Percentiles rank a stretch among this genome's conserved stretches.
phyloP scores from a whole-genome alignment of 2,797 vertebrate genomes.

The Leucoraja ocellata region DNA sequence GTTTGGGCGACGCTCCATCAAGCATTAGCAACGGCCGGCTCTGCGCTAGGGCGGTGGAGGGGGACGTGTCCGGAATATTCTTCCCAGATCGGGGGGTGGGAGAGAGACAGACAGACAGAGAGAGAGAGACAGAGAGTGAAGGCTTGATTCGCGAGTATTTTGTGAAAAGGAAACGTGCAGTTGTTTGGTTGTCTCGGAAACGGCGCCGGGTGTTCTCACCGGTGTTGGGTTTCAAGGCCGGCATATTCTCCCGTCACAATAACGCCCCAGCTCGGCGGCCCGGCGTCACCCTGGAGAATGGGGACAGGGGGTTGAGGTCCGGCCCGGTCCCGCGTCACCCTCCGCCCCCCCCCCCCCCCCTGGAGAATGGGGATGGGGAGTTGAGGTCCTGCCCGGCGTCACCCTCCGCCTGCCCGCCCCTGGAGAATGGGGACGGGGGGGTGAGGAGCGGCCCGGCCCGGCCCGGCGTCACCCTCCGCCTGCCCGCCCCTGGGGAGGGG shows the following conservation, averaged over 20 bases:
- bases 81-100: not conserved
- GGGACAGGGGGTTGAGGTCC: too few relatives aligned
- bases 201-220: not conserved
- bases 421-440: not conserved
- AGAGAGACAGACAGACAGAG: not conserved
- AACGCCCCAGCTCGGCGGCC: too few relatives aligned
- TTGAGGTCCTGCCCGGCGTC: not conserved
- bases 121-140: too few relatives aligned
- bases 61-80: not conserved
- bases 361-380: not conserved
- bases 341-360: too few relatives aligned
- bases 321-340: not conserved
- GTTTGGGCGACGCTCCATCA: conserved; percentile 8
- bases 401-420: not conserved
- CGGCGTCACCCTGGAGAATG: too few relatives aligned
- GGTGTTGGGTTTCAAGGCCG: not conserved
- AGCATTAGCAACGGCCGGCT: conserved; percentile 24
- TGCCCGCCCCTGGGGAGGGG: not conserved
- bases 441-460: not conserved
- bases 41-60: not conserved
- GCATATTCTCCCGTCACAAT: not conserved
- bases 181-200: conserved; percentile 37
- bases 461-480: not conserved
- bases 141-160: not conserved
- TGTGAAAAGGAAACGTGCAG: not conserved